Base-by-base conservation (phyloP, 2,888 invertebrate species). In the Allygus modestus region DNA sequence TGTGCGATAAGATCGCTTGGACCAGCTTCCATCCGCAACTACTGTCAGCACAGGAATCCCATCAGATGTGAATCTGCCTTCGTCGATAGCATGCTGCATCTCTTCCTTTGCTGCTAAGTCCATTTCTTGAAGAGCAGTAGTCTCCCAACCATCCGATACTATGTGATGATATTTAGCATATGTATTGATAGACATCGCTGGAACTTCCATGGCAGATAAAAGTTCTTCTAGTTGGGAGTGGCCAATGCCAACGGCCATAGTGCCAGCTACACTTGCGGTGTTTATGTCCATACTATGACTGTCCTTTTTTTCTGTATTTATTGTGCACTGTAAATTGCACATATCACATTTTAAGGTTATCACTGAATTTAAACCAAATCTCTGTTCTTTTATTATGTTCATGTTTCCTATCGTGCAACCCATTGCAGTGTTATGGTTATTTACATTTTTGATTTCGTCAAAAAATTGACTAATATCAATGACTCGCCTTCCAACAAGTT, bases 11-110 rank as follows among this genome's bases (percentile, higher is more conserved):
- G 88, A 88, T 20, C 88, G 73, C 85, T 88, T n/a, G n/a, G n/a
- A n/a, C n/a, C n/a, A n/a, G n/a, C n/a, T n/a, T n/a, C n/a, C n/a
- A n/a, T n/a, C n/a, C 88, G 86, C 87, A 71, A 89, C 86, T 28
- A 89, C 88, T 20, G 88, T 87, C 37, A 88, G 88, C 33, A 84
- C 82, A 26, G 87, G 85, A 23, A 81, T 71, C 12, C 87, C 88
- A 41, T 88, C 85, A 17, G 37, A 61, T 81, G 87, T 86, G 11
- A 88, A 81, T 51, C 87, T 82, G 0, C 88, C 87, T 41, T 61
- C n/a, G 77, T 87, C 87, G 23, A 69, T 46, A n/a, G 88, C 88
- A 81, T 88, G 37, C 61, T 83, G 54, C 0, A 82, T 33, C 43
- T 82, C 82, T 33, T 69, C 65, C 31, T 33, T 43, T 17, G 69